A percentile compares a stretch with the other conserved stretches of the same genome.
These are phyloP conservation scores for Sarcophaga variegata DNA, from an alignment of 2,888 invertebrate species.

Conservation along the genomic window DNA sequence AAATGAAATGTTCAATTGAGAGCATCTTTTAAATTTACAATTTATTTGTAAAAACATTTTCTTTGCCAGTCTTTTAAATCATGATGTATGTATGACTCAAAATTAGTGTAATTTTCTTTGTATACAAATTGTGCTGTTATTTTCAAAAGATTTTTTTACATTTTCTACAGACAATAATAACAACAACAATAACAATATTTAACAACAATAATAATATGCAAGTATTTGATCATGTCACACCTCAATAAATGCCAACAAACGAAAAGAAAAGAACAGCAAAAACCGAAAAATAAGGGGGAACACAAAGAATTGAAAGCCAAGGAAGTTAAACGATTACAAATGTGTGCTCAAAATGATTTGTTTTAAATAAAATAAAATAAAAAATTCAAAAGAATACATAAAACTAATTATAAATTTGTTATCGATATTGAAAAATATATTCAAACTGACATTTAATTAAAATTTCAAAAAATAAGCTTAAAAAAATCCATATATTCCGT, in stretches of 20 bases:
- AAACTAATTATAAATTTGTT: slow-evolving; percentile 12
- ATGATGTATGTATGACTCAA: slow-evolving; percentile 1
- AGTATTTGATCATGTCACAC: slow-evolving; percentile 66
- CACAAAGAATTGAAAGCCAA: background rate
- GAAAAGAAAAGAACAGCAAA: slow-evolving; percentile 17
- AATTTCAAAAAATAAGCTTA: slow-evolving; percentile 30
- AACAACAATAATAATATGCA: slow-evolving; percentile 62
- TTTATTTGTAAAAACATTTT: too few relatives aligned
- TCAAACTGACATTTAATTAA: slow-evolving; percentile 40
- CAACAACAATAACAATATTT: slow-evolving; percentile 11
- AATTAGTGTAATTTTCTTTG: slow-evolving; percentile 36
- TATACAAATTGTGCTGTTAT: slow-evolving; percentile 46
- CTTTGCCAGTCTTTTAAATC: background rate
- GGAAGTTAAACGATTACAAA: slow-evolving; percentile 26
- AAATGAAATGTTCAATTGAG: too few relatives aligned
- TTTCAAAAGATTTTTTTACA: slow-evolving; percentile 35
- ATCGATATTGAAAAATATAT: slow-evolving; percentile 4
- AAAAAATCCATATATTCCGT: background rate
- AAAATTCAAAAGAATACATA: background rate
- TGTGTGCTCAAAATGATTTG: too few relatives aligned
- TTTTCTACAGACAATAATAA: too few relatives aligned
- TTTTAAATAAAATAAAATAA: slow-evolving; percentile 8
- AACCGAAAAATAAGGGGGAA: slow-evolving; percentile 3
- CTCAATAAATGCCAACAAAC: slow-evolving; percentile 56
- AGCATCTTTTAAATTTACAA: too few relatives aligned